Percentiles rank a stretch among this genome's conserved stretches.
Conservation (phyloP, 64 coral and sea anemone species). For the Montipora efflorescens region DNA sequence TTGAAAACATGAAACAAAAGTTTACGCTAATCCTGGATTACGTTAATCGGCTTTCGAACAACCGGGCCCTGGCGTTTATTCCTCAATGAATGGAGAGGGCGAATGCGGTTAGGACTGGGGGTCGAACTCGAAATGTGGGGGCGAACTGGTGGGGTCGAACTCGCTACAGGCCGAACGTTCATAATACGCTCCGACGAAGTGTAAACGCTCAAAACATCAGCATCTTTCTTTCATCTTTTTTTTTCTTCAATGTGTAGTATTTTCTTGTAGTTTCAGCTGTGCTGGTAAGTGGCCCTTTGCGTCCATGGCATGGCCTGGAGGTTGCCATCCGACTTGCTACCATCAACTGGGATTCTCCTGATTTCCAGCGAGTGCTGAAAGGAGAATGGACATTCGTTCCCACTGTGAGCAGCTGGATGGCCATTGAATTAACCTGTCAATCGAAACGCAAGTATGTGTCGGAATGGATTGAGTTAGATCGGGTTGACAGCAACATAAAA, state of each 20-base stretch:
- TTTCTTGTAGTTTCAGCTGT: constrained; percentile 26
- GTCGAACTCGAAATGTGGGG: no score
- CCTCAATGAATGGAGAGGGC: no score
- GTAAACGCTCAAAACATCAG: no score
- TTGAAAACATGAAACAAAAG: no score
- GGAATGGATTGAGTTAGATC: background rate
- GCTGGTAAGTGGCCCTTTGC: background rate
- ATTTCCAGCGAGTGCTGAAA: constrained; percentile 29
- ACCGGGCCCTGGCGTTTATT: no score
- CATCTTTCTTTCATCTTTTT: no score
- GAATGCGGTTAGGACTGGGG: no score
- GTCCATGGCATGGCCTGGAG: constrained; percentile 59
- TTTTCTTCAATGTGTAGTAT: background rate
- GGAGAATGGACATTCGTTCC: background rate
- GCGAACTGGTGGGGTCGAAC: no score
- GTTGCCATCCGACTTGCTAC: constrained; percentile 36
- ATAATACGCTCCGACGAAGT: no score
- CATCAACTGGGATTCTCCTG: constrained; percentile 16
- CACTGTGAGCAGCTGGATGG: constrained; percentile 28
- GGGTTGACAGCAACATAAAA: background rate
- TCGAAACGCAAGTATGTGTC: background rate
- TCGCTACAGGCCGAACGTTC: no score
- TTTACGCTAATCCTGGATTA: no score
- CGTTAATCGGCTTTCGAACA: no score
- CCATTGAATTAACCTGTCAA: constrained; percentile 23